phyloP scores from a whole-genome alignment of 2,113 vertebrate species.

The Lynx canadensis region DNA sequence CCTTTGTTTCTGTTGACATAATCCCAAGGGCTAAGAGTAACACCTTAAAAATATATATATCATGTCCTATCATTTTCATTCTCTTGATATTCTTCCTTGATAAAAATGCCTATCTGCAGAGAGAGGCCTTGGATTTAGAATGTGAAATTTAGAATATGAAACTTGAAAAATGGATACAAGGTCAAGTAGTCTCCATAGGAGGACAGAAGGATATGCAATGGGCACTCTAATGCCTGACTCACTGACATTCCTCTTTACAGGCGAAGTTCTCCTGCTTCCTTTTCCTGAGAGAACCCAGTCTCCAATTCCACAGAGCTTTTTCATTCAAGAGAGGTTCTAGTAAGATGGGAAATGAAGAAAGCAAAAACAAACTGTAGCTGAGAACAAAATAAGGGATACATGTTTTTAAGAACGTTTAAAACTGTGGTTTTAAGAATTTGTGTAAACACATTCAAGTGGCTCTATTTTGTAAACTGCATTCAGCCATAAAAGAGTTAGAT shows the following conservation, averaged over 20 bases:
- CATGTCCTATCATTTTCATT: neutral
- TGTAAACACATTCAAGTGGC: neutral
- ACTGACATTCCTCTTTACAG: neutral
- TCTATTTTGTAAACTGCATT: neutral
- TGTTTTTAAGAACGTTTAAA: neutral
- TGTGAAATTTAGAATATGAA: neutral
- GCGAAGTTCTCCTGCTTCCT: neutral
- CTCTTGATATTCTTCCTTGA: neutral
- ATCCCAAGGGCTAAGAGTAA: neutral
- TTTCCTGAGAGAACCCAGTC: neutral
- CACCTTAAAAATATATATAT: neutral
- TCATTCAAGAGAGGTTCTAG: neutral
- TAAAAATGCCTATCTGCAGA: constrained; percentile 23
- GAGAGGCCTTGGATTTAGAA: neutral
- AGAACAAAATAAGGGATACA: neutral
- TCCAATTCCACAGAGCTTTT: neutral
- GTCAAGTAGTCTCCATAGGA: neutral
- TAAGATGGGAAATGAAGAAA: neutral
- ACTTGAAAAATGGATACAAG: neutral
- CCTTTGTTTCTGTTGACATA: neutral
- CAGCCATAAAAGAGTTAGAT: neutral
- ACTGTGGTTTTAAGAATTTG: neutral
- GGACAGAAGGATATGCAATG: neutral
- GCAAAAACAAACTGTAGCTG: neutral
- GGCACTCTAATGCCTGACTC: neutral